Base-by-base conservation (phyloP, 2,888 invertebrate genomes). In the Drosophila basisetae region DNA sequence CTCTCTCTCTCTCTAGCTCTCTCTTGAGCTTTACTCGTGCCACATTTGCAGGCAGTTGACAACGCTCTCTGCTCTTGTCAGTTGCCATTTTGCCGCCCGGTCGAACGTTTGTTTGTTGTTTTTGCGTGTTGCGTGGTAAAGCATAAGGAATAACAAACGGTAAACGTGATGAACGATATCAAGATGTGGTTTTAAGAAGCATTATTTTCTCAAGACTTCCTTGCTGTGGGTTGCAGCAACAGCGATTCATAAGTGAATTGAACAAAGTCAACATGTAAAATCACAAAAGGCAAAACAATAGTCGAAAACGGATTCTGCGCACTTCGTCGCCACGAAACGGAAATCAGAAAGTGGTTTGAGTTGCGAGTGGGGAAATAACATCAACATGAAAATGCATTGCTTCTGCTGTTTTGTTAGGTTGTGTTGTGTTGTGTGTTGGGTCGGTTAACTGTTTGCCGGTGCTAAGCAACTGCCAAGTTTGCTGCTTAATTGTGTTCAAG, bases 41-140 rank as follows among this genome's bases (percentile, higher is more conserved):
- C 47, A 61, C 54, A 59, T 55, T 16, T 31, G 18, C n/a, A 31
- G 28, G 43, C 49, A 39, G 43, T 68, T 75, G 62, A 54, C 43
- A 66, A 63, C 64, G 62, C 60, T 61, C 75, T 59, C 41, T 68
- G 39, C 67, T 35, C 49, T 52, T 72, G 76, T 76, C 83, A 92
- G 93, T 92, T 91, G 87, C 84, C 84, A 89, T 83, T 91, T 92
- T 87, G 85, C 90, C 90, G 89, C 91, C 87, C 87, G 82, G 87
- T 84, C 72, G 82, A 72, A 72, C 68, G 91, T 89, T 86, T 84
- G 91, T 89, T 87, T 88, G 89, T 91, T 68, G 69, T 58, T 56
- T 92, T 70, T 82, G 56, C 47, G 37, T 79, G 76, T 77, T 82
- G 76, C 58, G 68, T 62, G 66, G 63, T 55, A 56, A 69, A 56